phyloP scores from a whole-genome alignment of 2,113 vertebrate genomes.

The Felis chaus region DNA sequence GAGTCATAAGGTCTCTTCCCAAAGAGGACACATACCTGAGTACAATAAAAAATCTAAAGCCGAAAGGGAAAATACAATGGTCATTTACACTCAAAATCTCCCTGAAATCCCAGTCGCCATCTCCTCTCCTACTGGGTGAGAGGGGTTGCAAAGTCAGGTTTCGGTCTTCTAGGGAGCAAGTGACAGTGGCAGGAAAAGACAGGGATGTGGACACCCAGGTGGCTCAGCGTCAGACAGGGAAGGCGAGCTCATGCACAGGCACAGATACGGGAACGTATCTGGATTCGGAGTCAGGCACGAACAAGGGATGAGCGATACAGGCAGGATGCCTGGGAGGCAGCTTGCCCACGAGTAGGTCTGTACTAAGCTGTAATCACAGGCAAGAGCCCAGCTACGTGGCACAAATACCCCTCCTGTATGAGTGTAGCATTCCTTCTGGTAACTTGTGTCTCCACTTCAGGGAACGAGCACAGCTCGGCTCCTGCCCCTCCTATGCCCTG shows the following conservation, averaged over 20 bases:
- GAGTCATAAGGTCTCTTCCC: not conserved
- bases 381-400: not conserved
- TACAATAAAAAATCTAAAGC: not conserved
- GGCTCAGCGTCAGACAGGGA: not conserved
- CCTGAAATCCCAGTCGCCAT: not conserved
- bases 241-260: fast-evolving
- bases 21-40: not conserved
- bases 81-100: not conserved
- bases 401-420: not conserved
- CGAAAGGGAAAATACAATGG: too few species aligned
- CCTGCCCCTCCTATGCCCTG: not conserved
- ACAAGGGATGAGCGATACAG: not conserved
- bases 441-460: not conserved
- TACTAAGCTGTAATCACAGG: not conserved
- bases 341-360: not conserved
- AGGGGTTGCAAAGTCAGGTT: not conserved
- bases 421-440: not conserved
- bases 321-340: not conserved
- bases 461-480: not conserved
- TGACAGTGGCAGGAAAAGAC: not conserved
- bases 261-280: not conserved
- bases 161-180: not conserved
- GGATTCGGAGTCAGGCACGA: not conserved
- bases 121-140: not conserved
- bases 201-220: not conserved